Base-by-base conservation (phyloP, 1,140 invertebrate genomes). In the Eriocheir sinensis region DNA sequence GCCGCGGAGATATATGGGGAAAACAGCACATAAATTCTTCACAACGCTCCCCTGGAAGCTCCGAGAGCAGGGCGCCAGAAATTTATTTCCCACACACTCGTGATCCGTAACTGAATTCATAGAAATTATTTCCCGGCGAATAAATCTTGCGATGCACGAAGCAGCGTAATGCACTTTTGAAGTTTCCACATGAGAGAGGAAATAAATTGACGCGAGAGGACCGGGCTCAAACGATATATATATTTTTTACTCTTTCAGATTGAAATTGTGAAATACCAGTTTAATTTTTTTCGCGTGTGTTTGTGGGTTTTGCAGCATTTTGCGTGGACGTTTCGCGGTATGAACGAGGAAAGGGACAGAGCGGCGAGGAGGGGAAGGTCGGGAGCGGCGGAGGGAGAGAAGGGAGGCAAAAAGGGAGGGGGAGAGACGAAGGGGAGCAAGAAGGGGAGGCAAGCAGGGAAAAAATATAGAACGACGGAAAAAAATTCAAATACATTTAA, bases 71-170 rank as follows among this genome's bases (percentile, higher is more conserved):
- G 91, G 91, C 80, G 91, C 80, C 41, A 86, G 91, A 86, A 93
- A 93, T 93, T 93, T 93, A 93, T 93, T 93, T 80, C 85, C 53
- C 85, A 88, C 85, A 93, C 92, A 93, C 83, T 89, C 92, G 92
- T 89, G 92, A 93, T 93, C 92, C 92, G 92, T 93, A 93, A 93
- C 92, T 89, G 92, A 93, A 93, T 89, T 93, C 92, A 93, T 89
- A 93, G 92, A 93, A 93, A 93, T 93, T 93, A 93, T 93, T 93
- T 93, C 92, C 92, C 85, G 41, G 92, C 85, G 92, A 88, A 93
- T 93, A 93, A 93, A 93, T 93, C 91, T 93, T 86, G 80, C 81
- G 80, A 86, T 93, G 91, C 80, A 86, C 91, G 81, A 86, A 93
- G 80, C 80, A 53, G 91, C 80, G 91, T 93, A 93, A 93, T 93